Conservation (phyloP, 2,113 vertebrate species). For the Dasyurus viverrinus region DNA sequence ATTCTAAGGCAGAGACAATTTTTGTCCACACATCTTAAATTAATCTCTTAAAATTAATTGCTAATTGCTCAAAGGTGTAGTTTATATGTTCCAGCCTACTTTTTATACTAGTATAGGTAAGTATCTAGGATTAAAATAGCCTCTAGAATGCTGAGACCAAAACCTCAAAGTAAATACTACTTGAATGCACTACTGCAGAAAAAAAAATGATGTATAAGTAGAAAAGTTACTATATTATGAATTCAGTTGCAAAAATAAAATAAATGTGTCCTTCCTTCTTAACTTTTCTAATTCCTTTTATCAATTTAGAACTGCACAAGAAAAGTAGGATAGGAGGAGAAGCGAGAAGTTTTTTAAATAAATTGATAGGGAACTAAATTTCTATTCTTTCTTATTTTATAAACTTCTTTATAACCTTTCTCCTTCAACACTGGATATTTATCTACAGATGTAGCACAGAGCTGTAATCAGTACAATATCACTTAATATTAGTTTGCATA, state of each 20-base stretch:
- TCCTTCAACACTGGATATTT: not conserved
- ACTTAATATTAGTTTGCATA: not conserved
- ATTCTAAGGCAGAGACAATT: no score
- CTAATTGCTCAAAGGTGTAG: no score
- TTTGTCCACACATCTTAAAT: no score
- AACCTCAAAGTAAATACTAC: not conserved
- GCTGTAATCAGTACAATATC: not conserved
- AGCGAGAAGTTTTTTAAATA: not conserved
- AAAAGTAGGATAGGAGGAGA: no score
- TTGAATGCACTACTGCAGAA: not conserved
- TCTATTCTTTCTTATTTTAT: not conserved
- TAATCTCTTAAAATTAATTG: no score
- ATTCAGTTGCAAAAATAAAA: not conserved
- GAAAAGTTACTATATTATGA: not conserved
- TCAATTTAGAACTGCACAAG: not conserved
- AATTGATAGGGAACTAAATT: not conserved
- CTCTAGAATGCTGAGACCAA: not conserved
- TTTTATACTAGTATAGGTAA: not conserved
- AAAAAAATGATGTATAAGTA: not conserved
- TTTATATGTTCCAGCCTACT: no score
- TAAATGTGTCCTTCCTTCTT: not conserved
- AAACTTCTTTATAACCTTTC: not conserved
- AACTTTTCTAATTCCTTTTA: not conserved
- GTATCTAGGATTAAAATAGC: not conserved
- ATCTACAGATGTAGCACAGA: not conserved